phyloP scores from a whole-genome alignment of 2,888 invertebrate genomes.

The Drosophila bunnanda region DNA sequence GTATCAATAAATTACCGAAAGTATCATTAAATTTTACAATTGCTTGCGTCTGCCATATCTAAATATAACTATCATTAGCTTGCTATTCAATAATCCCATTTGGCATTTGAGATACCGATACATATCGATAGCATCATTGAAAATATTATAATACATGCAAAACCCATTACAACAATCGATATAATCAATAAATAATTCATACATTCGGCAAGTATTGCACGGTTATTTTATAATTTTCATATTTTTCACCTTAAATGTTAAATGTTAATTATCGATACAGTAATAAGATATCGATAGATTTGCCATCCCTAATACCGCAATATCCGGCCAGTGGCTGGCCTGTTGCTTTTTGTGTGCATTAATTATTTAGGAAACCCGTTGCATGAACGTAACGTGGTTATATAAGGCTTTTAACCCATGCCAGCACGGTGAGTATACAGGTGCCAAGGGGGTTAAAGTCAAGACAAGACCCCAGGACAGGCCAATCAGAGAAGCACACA shows the following conservation, averaged over 20 bases:
- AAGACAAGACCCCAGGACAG: conserved; percentile 19
- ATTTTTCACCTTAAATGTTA: too few relatives aligned
- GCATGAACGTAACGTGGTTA: conserved; percentile 63
- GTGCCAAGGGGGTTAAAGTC: conserved; percentile 9
- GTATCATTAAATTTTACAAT: too few relatives aligned
- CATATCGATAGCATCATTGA: too few relatives aligned
- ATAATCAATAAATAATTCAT: neutral
- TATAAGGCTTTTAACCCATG: conserved; percentile 59
- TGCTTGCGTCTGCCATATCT: too few relatives aligned
- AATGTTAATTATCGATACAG: neutral
- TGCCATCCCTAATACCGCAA: neutral
- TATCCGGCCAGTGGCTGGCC: conserved; percentile 40
- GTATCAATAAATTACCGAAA: neutral
- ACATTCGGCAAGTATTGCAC: too few relatives aligned
- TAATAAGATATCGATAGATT: neutral
- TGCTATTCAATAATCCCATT: too few relatives aligned
- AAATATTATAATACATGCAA: too few relatives aligned
- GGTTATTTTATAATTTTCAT: too few relatives aligned
- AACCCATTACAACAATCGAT: neutral
- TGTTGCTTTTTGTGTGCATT: conserved; percentile 62
- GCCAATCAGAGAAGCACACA: too few relatives aligned
- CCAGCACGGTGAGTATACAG: neutral
- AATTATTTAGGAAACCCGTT: conserved; percentile 63
- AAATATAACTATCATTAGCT: too few relatives aligned
- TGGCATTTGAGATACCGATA: too few relatives aligned